These are phyloP conservation scores for Hydractinia symbiolongicarpus DNA, from an alignment of 30 jellyfish, hydroid and myxozoan genomes.

Conservation along the genomic window DNA sequence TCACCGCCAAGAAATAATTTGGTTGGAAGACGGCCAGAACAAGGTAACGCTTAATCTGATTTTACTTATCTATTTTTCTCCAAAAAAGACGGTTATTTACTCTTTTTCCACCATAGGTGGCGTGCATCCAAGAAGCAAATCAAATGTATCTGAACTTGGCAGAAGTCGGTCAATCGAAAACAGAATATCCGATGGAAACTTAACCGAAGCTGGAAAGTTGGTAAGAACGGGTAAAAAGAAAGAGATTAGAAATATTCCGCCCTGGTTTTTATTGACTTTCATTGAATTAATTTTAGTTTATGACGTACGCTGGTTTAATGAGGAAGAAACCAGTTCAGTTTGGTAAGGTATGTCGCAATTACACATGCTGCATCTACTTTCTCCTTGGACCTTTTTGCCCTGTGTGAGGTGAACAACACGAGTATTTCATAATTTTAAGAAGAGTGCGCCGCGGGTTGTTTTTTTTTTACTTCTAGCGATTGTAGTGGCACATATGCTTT, in stretches of 20 bases:
- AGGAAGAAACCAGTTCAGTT: slow-evolving; percentile 45
- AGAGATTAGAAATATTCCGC: not conserved
- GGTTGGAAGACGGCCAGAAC: not conserved
- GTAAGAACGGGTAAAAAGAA: slow-evolving; percentile 31
- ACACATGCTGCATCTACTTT: not conserved
- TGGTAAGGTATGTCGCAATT: slow-evolving; percentile 29
- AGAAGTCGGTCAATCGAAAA: slow-evolving; percentile 30
- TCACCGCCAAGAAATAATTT: slow-evolving; percentile 58
- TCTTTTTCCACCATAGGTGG: slow-evolving; percentile 1
- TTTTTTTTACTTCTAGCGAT: too few species aligned
- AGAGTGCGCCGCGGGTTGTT: too few species aligned
- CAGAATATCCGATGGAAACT: slow-evolving; percentile 34
- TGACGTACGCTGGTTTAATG: slow-evolving; percentile 88
- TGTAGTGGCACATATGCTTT: too few species aligned
- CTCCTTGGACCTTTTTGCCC: too few species aligned
- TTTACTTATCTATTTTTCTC: too few species aligned
- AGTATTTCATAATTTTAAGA: too few species aligned
- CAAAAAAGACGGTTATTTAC: too few species aligned
- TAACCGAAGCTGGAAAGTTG: slow-evolving; percentile 74
- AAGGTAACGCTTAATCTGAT: not conserved
- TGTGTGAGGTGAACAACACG: too few species aligned
- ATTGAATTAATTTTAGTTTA: slow-evolving; percentile 36
- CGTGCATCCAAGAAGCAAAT: slow-evolving; percentile 23
- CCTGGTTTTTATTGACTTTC: not conserved
- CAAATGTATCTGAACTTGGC: slow-evolving; percentile 29